Evolutionary conservation across 2,888 invertebrate species (phyloP).

Genomic region (Hyalella azteca): DNA sequence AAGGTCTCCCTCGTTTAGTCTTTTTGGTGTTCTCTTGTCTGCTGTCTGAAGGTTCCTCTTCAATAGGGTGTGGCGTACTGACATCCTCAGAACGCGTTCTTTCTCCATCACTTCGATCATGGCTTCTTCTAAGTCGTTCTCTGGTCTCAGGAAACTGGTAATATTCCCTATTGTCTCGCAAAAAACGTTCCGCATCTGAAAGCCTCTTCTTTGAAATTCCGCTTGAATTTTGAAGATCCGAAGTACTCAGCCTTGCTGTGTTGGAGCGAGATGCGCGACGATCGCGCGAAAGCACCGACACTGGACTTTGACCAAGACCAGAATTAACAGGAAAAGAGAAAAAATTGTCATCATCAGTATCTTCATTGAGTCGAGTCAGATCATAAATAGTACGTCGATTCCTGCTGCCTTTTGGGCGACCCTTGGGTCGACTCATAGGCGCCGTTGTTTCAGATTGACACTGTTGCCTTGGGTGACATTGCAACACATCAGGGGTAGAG

Average conservation of each 20-base stretch:
- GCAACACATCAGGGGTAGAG: conserved; percentile 43
- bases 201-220: conserved; percentile 47
- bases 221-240: neutral
- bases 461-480: neutral
- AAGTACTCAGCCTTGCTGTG: neutral
- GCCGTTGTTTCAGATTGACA: neutral
- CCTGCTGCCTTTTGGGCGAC: conserved; percentile 38
- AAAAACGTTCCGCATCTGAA: conserved; percentile 56
- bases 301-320: conserved; percentile 41
- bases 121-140: conserved; percentile 49
- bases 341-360: conserved; percentile 52
- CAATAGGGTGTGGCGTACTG: neutral
- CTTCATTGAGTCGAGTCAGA: conserved; percentile 40
- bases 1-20: neutral
- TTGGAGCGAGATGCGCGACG: neutral
- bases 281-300: neutral
- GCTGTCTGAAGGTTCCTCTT: neutral
- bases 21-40: neutral
- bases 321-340: conserved; percentile 53
- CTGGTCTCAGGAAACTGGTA: conserved; percentile 58
- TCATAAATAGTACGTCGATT: conserved; percentile 41
- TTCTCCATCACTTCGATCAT: conserved; percentile 44
- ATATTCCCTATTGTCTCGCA: conserved; percentile 55
- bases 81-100: neutral
- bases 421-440: neutral